Conservation (phyloP, 2,113 vertebrate species). For the Cairina moschata region DNA sequence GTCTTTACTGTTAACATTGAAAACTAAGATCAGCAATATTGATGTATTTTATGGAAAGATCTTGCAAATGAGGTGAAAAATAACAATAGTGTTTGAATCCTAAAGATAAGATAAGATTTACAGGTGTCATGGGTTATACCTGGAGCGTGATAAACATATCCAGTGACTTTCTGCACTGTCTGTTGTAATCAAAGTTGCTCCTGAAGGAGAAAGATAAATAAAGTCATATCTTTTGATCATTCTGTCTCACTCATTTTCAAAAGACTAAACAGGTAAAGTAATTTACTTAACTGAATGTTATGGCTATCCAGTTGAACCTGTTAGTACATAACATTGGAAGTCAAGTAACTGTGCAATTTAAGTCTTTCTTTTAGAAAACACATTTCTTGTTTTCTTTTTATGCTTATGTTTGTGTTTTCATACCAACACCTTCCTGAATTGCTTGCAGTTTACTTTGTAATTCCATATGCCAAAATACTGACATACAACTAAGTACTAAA, state of each 20-base stretch:
- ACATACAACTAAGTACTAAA: constrained; percentile 13
- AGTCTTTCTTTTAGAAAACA: background rate
- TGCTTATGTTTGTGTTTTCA: background rate
- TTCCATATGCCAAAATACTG: constrained; percentile 1
- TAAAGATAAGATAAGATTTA: background rate
- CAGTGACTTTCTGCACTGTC: background rate
- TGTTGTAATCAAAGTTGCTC: background rate
- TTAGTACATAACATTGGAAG: background rate
- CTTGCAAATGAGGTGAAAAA: background rate
- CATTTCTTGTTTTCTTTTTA: background rate
- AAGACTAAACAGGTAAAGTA: background rate
- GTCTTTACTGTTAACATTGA: background rate
- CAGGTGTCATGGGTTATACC: background rate
- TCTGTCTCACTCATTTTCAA: background rate
- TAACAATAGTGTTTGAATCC: background rate
- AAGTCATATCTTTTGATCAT: background rate
- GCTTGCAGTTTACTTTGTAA: background rate
- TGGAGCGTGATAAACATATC: background rate
- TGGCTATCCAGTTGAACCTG: background rate
- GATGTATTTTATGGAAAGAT: background rate
- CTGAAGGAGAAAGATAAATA: background rate
- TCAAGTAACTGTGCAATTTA: background rate
- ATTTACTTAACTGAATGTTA: background rate
- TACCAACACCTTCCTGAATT: background rate
- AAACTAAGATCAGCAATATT: background rate